phyloP scores from a whole-genome alignment of 2,797 vertebrate species.

The Sebastes reedi region DNA sequence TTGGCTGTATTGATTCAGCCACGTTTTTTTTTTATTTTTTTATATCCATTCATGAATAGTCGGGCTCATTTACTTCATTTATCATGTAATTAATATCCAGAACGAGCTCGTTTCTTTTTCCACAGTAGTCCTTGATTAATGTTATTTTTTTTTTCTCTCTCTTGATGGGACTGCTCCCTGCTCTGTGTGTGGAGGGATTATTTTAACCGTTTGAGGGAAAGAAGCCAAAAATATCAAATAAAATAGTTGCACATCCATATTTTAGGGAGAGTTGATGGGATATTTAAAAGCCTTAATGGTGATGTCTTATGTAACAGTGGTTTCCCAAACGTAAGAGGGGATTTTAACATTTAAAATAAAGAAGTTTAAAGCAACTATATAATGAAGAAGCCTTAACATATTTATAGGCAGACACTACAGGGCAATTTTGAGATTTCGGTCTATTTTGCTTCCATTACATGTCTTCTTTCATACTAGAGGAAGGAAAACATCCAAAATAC shows the following conservation, averaged over 20 bases:
- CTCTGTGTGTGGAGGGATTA: not conserved
- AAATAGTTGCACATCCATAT: not conserved
- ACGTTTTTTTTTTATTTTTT: not conserved
- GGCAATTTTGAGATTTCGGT: not conserved
- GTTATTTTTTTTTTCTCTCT: not conserved
- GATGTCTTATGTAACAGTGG: not conserved
- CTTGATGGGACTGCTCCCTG: conserved; percentile 2
- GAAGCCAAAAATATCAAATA: not conserved
- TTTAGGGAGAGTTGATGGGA: not conserved
- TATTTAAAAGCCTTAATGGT: not conserved
- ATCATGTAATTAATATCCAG: conserved; percentile 62
- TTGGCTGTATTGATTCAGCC: conserved; percentile 41
- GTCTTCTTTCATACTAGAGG: too few species aligned
- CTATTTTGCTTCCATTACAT: too few species aligned
- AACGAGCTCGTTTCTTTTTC: conserved; percentile 7
- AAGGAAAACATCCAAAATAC: too few species aligned
- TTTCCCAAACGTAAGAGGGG: too few species aligned
- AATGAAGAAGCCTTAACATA: too few species aligned
- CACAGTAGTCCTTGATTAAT: conserved; percentile 45
- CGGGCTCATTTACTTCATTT: conserved; percentile 58
- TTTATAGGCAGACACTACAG: not conserved
- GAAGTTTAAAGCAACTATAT: not conserved
- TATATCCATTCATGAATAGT: conserved; percentile 34
- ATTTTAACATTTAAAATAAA: not conserved
- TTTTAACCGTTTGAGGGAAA: conserved; percentile 15